Conservation (phyloP, 2,888 invertebrate genomes). For the Caenorhabditis doughertyi region DNA sequence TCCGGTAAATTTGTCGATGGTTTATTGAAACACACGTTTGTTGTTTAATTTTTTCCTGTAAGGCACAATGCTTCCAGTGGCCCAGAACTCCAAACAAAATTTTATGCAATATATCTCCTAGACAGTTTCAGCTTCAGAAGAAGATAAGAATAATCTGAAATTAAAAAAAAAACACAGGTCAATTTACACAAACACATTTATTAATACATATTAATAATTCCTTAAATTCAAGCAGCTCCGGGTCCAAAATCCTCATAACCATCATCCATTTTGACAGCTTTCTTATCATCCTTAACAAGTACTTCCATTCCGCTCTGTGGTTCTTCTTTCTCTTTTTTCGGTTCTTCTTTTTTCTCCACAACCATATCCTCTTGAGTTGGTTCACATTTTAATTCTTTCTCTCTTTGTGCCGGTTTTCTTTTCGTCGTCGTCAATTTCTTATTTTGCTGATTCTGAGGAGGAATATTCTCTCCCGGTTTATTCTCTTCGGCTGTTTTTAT, state of each 20-base stretch:
- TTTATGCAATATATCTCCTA: no score
- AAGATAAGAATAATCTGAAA: no score
- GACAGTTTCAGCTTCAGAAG: no score
- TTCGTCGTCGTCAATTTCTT: conserved; percentile 19
- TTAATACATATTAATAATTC: neutral
- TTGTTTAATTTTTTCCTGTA: no score
- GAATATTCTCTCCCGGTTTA: neutral
- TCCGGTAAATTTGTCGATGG: no score
- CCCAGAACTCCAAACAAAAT: no score
- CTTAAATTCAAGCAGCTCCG: conserved; percentile 9
- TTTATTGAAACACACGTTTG: no score
- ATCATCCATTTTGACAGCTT: conserved; percentile 25
- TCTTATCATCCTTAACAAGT: conserved; percentile 21
- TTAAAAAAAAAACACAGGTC: no score
- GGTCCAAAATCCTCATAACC: conserved; percentile 42
- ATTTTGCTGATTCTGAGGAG: no score
- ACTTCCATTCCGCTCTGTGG: conserved; percentile 18
- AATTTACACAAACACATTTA: no score
- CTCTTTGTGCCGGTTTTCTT: neutral
- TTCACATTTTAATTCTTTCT: conserved; percentile 36
- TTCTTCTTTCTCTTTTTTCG: neutral
- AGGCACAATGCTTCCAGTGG: no score
- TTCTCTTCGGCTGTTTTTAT: conserved; percentile 2
- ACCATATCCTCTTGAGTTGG: conserved; percentile 27
- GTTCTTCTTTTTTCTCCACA: conserved; percentile 1